Evolutionary conservation across 2,888 invertebrate species (phyloP).

Genomic region (Fragum sueziense): DNA sequence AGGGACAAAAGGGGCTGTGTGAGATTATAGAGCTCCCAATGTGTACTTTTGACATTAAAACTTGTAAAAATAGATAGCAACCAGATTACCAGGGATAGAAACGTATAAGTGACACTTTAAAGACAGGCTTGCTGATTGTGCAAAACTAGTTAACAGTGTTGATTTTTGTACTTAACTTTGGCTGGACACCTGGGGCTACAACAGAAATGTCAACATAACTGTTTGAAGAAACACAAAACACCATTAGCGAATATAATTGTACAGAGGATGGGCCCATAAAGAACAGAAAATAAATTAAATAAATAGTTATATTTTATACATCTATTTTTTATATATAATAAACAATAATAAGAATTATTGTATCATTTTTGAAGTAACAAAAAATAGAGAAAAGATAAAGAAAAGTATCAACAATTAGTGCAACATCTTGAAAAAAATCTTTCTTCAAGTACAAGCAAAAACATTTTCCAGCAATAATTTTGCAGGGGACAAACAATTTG

Average conservation of each 20-base stretch:
- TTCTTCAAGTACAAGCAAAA: too few relatives aligned
- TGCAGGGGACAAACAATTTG: too few relatives aligned
- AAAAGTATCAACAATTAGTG: too few relatives aligned
- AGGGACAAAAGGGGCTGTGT: slow-evolving; percentile 12
- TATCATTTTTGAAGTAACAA: too few relatives aligned
- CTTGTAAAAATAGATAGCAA: slow-evolving; percentile 18
- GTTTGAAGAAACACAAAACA: neutral
- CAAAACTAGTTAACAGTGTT: slow-evolving; percentile 40
- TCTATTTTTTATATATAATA: too few relatives aligned
- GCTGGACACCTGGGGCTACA: slow-evolving; percentile 27
- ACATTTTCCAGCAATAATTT: too few relatives aligned
- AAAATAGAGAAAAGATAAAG: too few relatives aligned
- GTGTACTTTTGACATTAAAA: slow-evolving; percentile 26
- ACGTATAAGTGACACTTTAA: slow-evolving; percentile 25
- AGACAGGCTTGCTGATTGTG: slow-evolving; percentile 19
- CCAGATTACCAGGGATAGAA: slow-evolving; percentile 6
- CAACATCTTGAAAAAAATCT: too few relatives aligned
- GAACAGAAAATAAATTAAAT: too few relatives aligned
- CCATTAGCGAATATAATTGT: neutral
- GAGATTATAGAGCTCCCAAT: slow-evolving; percentile 22
- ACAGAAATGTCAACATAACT: slow-evolving; percentile 11
- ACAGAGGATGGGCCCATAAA: too few relatives aligned
- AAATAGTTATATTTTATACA: too few relatives aligned
- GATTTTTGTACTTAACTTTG: slow-evolving; percentile 37
- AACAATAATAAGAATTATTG: too few relatives aligned